Evolutionary conservation across 2,888 invertebrate species (phyloP), one percentile per base, ranked within the genome.

Genomic region (Drosophila greeni): DNA sequence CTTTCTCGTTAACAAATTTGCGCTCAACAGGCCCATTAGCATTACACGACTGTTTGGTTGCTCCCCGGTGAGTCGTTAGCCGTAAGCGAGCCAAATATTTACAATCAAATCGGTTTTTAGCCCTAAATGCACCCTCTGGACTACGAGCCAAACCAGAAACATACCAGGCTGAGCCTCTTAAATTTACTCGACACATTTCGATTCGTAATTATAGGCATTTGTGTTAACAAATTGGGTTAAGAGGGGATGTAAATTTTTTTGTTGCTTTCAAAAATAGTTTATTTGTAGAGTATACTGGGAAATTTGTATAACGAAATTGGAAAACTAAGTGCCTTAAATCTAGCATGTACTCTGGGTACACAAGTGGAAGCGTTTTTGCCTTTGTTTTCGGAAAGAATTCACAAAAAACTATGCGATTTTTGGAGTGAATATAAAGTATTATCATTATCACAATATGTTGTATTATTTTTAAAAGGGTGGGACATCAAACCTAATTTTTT

Each of bases 11-110:
- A 61, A 61, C 61, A 62, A 62, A 62, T 62, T 60, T 36, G 42
- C 62, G 34, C 62, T 62, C 60, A 49, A 60, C 61, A 61, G 61
- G 61, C 61, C 62, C 57, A 68, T 67, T 62, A 67, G 64, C 49
- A 68, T 64, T 64, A 64, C 61, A 61, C 34, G 61, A 51, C 51
- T 51, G 31, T 43, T 36, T 31, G 57, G 31, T 20, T 49, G 56
- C 40, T 75, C 79, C 76, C 81, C 40, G 31, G 59, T 26, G 78
- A 54, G 47, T 71, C 74, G 62, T 78, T 77, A 74, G 71, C 66
- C 45, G 43, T 34, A 74, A 81, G 68, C 66, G 66, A 68, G 66
- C 68, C 71, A 76, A 78, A 74, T 69, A 71, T 78, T 73, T 70
- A 73, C 73, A 73, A 68, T 53, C 65, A 73, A 71, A 73, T 73